Percentiles rank a stretch among this genome's conserved stretches.
Evolutionary conservation across 2,797 vertebrate species (phyloP).

Genomic region (Protosalanx chinensis): DNA sequence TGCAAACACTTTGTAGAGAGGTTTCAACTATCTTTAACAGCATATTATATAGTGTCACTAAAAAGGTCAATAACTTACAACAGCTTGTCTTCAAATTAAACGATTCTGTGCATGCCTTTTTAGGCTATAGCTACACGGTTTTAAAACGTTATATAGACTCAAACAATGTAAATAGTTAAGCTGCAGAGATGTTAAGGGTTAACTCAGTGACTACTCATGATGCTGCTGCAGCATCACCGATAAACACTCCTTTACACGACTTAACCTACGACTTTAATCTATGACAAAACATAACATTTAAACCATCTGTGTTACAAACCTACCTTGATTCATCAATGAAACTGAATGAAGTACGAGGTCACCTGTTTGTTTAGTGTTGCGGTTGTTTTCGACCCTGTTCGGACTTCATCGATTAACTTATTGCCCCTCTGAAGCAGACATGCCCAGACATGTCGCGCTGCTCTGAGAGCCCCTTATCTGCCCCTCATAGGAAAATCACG

Average conservation of each 20-base stretch:
- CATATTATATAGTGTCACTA: background rate
- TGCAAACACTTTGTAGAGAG: background rate
- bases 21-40: background rate
- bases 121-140: background rate
- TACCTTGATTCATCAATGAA: conserved; percentile 14
- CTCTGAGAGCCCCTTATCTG: background rate
- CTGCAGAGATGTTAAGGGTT: too few relatives aligned
- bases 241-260: too few relatives aligned
- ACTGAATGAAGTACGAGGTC: background rate
- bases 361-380: background rate
- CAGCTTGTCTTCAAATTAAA: background rate
- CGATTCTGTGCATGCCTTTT: background rate
- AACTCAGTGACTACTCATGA: too few relatives aligned
- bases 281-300: background rate
- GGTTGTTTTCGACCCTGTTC: background rate
- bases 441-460: conserved; percentile 16
- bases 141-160: too few relatives aligned
- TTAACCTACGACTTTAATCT: too few relatives aligned
- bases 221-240: too few relatives aligned
- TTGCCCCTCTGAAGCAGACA: background rate
- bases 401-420: background rate
- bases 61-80: background rate
- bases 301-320: background rate
- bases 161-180: too few relatives aligned
- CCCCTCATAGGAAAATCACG: background rate